Evolutionary conservation across 2,113 vertebrate species (phyloP), one percentile per base, ranked within the genome.

Genomic region (Catharus bicknelli): DNA sequence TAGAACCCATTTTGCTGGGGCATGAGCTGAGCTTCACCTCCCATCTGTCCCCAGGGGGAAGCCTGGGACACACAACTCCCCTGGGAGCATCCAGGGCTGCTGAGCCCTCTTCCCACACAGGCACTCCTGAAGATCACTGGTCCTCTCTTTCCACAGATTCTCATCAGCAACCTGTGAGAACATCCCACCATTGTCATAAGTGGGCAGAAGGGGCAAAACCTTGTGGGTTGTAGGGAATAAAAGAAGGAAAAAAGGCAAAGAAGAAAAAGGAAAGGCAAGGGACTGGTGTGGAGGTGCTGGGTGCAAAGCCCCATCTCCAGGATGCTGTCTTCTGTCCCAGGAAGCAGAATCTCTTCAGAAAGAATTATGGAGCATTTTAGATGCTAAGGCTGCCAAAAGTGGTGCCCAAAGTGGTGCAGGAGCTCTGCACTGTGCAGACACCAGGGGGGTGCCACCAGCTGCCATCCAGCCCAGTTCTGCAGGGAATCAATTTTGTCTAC

Each of bases 91-190:
- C 48, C 2, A 1, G 23, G 5, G 14, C 4, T 67, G 43, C 57
- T 30, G 43, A 79, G 18, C 29, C 1, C 1, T 15, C 25, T 66
- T 69, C 77, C 62, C 66, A 55, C 0, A 3, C 55, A 50, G 43
- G 30, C 4, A 0, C 22, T 26, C 59, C 0, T 4, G 8, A 11
- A 34, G 32, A 30, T 83, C 2, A 0, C 61, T 27, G 34, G 4
- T 2, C 7, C 38, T 66, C 61, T 36, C 26, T 2, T 59, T 26
- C 32, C 48, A 53, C 1, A 2, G 30, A 16, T 72, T 38, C 53
- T 40, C 82, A 26, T 4, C 34, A 34, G 26, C 2, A 20, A 42
- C 26, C 59, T 50, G 11, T 45, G 42, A 83, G 63, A 79, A 47
- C 16, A 45, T 29, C 16, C 32, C 26, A 16, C 20, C 25, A 0